Base-by-base conservation (phyloP, 2,113 vertebrate species). In the Vidua chalybeata region DNA sequence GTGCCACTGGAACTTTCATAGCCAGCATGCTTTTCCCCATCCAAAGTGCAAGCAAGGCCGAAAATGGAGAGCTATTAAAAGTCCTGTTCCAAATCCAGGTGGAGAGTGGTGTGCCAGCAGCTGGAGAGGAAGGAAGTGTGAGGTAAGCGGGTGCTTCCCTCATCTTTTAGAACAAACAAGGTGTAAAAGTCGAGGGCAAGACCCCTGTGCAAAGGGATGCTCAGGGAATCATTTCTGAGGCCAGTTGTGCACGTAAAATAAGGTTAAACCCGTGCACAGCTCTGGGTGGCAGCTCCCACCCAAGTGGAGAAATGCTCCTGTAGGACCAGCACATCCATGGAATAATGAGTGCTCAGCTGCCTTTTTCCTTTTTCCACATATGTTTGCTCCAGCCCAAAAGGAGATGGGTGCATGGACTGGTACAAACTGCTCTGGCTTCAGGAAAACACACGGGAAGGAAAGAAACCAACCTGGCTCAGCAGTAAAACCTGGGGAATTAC, bases 61-160 rank as follows among this genome's bases (percentile, higher is more conserved):
- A 59, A 91, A 93, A 81, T 9, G 35, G 52, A 93, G 81, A 84
- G 64, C 64, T 89, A 5, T 75, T 87, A 78, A 91, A 91, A 91
- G 52, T 69, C 61, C 52, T 71, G 77, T 2, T 87, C 84, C 61
- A n/a, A 67, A 82, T 56, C 76, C 93, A 64, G 66, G 33, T 28
- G 73, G 33, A 46, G 56, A 75, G 59, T 11, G 30, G 11, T 30
- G 55, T 2, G 1, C 22, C 10, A 3, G 64, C 39, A 58, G 39
- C 49, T 63, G 69, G 61, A 39, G 61, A 48, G 45, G 61, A 82
- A 75, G 82, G 75, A n/a, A 1, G 0, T 23, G 17, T 73, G 37
- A 94, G 58, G 82, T 75, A 18, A 79, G 58, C 0, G 0, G 31
- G 26, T 35, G 8, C 49, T 83, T 76, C 56, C 82, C 59, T 26